A percentile compares a stretch with the other conserved stretches of the same genome.
Evolutionary conservation across 2,797 vertebrate species (phyloP).

Genomic region (Acanthurus leucopareius): DNA sequence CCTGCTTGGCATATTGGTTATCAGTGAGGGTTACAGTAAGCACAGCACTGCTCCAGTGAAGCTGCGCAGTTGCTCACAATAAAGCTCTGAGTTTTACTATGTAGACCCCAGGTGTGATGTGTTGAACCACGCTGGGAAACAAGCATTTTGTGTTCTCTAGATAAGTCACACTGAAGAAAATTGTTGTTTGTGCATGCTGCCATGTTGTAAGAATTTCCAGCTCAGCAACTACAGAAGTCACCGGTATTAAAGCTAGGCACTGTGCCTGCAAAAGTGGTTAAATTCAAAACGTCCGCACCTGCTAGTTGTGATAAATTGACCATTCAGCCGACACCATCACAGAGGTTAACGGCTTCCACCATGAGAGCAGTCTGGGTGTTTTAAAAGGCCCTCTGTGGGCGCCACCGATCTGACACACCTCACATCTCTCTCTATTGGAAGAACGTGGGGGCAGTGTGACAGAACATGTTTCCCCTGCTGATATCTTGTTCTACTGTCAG

Average conservation of each 20-base stretch:
- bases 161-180: not conserved
- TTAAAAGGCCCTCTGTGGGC: slow-evolving; percentile 61
- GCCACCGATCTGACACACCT: slow-evolving; percentile 67
- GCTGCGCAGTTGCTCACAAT: slow-evolving; percentile 17
- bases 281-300: slow-evolving; percentile 7
- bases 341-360: slow-evolving; percentile 53
- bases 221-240: slow-evolving; percentile 16
- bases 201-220: not conserved
- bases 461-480: slow-evolving; percentile 62
- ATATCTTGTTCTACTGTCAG: slow-evolving; percentile 61
- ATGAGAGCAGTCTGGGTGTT: slow-evolving; percentile 36
- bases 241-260: slow-evolving; percentile 21
- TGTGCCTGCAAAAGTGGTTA: slow-evolving; percentile 14
- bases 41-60: slow-evolving; percentile 17
- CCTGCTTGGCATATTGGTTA: slow-evolving; percentile 25
- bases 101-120: slow-evolving; percentile 17
- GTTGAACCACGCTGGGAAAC: slow-evolving; percentile 13
- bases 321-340: slow-evolving; percentile 25
- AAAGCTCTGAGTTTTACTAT: slow-evolving; percentile 2
- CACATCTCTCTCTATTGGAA: slow-evolving; percentile 59
- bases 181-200: not conserved
- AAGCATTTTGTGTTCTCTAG: not conserved
- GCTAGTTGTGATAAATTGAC: slow-evolving; percentile 29
- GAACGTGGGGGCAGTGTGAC: slow-evolving; percentile 58
- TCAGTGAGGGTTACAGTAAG: not conserved